phyloP scores from a whole-genome alignment of 2,797 vertebrate genomes.

The Pempheris klunzingeri region DNA sequence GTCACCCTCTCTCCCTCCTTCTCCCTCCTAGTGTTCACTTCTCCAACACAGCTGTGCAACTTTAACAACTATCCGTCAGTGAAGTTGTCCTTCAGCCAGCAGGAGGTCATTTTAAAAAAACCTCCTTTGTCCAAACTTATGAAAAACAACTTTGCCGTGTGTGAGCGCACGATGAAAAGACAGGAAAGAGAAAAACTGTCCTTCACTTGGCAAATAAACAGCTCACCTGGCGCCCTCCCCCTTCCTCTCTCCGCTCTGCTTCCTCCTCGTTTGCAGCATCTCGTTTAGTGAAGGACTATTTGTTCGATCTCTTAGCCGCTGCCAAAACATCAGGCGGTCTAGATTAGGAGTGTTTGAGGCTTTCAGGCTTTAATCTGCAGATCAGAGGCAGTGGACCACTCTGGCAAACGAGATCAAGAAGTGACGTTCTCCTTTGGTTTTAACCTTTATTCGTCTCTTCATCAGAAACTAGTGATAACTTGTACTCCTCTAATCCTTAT shows the following conservation, averaged over 20 bases:
- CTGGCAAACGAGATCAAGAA: conserved; percentile 20
- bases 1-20: not conserved
- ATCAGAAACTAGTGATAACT: not conserved
- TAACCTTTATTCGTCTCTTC: conserved; percentile 1
- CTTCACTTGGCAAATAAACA: not conserved
- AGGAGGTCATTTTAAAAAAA: conserved; percentile 26
- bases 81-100: conserved; percentile 16
- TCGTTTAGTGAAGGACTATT: conserved; percentile 10
- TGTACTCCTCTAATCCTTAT: too few relatives aligned
- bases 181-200: not conserved
- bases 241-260: not conserved
- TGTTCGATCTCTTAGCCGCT: not conserved
- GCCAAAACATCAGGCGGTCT: not conserved
- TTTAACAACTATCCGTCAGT: not conserved
- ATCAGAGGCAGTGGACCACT: conserved; percentile 23
- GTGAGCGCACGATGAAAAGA: not conserved
- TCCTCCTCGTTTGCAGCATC: not conserved
- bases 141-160: not conserved
- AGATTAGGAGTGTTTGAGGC: conserved; percentile 16
- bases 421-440: not conserved
- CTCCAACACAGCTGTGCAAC: conserved; percentile 16
- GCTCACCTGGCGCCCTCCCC: not conserved
- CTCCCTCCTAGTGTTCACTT: not conserved
- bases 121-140: not conserved
- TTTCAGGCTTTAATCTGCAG: conserved; percentile 32